Percentiles rank a stretch among this genome's conserved stretches.
Conservation (phyloP, 2,888 invertebrate species). For the Eustalomyia histrio region DNA sequence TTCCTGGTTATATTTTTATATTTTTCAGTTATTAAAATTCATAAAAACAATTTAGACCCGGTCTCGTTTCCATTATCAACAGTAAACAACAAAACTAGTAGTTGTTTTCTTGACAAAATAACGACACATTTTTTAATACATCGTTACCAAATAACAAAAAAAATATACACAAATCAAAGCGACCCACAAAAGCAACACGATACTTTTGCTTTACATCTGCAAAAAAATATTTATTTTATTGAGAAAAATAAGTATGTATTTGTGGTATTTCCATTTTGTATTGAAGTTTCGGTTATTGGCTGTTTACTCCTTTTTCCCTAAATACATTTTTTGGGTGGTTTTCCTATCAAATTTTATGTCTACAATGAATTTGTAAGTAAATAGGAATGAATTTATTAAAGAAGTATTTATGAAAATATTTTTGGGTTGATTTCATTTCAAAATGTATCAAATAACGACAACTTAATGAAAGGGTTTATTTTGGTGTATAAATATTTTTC, state of each 20-base stretch:
- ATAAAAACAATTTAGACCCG: slow-evolving; percentile 6
- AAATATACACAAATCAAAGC: slow-evolving; percentile 8
- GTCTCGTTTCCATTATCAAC: slow-evolving; percentile 44
- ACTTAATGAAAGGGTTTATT: not conserved
- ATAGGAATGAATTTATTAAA: slow-evolving; percentile 3
- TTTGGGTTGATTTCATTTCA: not conserved
- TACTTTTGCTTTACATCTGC: slow-evolving; percentile 40
- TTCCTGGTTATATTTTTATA: not conserved
- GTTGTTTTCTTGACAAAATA: slow-evolving; percentile 59
- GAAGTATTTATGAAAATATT: not conserved
- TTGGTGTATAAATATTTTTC: not conserved
- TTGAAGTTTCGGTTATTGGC: slow-evolving; percentile 1
- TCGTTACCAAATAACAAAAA: slow-evolving; percentile 43
- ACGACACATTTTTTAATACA: slow-evolving; percentile 38
- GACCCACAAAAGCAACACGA: slow-evolving; percentile 56
- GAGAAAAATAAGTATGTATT: not conserved
- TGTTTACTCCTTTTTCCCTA: slow-evolving; percentile 20
- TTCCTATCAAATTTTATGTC: slow-evolving; percentile 19
- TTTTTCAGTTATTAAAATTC: not conserved
- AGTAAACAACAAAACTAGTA: slow-evolving; percentile 11
- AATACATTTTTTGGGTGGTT: slow-evolving; percentile 22
- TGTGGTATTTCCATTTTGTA: not conserved
- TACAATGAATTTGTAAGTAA: not conserved
- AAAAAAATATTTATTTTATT: slow-evolving; percentile 21
- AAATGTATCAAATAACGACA: slow-evolving; percentile 1